phyloP scores from a whole-genome alignment of 1,140 invertebrate genomes.

The Ruditapes philippinarum region DNA sequence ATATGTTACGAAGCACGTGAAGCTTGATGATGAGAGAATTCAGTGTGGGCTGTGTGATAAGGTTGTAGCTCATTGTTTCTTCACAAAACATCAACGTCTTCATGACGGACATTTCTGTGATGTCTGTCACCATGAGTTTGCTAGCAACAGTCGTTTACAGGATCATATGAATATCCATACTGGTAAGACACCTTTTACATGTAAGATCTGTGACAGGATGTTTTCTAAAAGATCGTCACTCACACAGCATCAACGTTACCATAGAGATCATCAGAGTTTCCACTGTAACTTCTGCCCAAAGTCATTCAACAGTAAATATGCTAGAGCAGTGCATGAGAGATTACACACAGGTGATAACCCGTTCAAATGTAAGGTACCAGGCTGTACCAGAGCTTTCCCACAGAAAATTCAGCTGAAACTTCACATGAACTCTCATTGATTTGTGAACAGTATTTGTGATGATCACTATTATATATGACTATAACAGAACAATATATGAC shows the following conservation, averaged over 20 bases:
- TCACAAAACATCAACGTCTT: slow-evolving; percentile 58
- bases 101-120: slow-evolving; percentile 59
- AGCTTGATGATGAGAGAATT: slow-evolving; percentile 20
- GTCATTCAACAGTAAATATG: slow-evolving; percentile 58
- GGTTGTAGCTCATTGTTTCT: slow-evolving; percentile 47
- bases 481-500: too few species aligned
- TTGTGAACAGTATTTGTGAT: too few species aligned
- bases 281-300: slow-evolving; percentile 53
- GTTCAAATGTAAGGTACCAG: slow-evolving; percentile 51
- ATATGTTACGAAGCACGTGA: slow-evolving; percentile 27
- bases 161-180: slow-evolving; percentile 89
- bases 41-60: slow-evolving; percentile 59
- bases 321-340: slow-evolving; percentile 60
- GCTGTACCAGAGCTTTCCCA: slow-evolving; percentile 47
- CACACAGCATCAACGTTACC: slow-evolving; percentile 62
- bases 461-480: too few species aligned
- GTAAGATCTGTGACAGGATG: slow-evolving; percentile 95
- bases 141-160: slow-evolving; percentile 52
- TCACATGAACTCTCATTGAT: slow-evolving; percentile 52
- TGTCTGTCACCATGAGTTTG: slow-evolving; percentile 46
- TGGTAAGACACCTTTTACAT: slow-evolving; percentile 95
- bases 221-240: slow-evolving; percentile 87
- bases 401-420: slow-evolving; percentile 64
- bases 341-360: slow-evolving; percentile 63
- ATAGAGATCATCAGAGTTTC: slow-evolving; percentile 43